These are phyloP conservation scores for Morelia viridis DNA, from an alignment of 2,797 vertebrate species.

Conservation along the genomic window DNA sequence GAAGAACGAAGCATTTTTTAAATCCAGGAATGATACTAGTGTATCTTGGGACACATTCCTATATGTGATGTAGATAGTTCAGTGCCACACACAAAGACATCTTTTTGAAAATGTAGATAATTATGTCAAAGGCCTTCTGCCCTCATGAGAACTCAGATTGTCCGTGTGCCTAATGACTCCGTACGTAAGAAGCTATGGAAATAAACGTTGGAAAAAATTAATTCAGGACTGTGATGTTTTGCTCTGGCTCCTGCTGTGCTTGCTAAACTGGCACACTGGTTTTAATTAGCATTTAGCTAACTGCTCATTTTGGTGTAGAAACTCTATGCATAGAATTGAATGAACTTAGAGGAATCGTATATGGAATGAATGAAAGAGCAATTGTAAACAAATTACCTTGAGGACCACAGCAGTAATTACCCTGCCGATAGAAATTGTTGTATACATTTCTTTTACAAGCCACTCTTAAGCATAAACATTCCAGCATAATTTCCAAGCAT, in stretches of 20 bases:
- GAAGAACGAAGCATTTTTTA: neutral
- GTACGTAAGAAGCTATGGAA: neutral
- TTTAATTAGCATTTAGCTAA: slow-evolving; percentile 69
- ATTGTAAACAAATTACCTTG: slow-evolving; percentile 33
- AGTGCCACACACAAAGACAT: neutral
- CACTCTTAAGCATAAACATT: neutral
- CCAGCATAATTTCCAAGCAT: neutral
- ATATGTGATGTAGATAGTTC: neutral
- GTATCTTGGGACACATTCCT: neutral
- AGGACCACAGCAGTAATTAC: slow-evolving; percentile 24
- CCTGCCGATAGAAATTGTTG: slow-evolving; percentile 4
- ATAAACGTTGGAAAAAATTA: slow-evolving; percentile 26
- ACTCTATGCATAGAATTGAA: slow-evolving; percentile 21
- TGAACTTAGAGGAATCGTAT: slow-evolving; percentile 31
- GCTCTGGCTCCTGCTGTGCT: slow-evolving; percentile 59
- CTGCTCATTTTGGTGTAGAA: slow-evolving; percentile 53
- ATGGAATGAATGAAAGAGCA: neutral
- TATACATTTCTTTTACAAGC: slow-evolving; percentile 5
- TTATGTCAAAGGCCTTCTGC: neutral
- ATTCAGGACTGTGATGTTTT: slow-evolving; percentile 64
- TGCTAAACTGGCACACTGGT: slow-evolving; percentile 62
- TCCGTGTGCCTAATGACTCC: neutral
- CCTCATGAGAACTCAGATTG: neutral
- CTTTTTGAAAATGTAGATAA: neutral
- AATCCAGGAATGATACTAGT: neutral